phyloP scores from a whole-genome alignment of 2,113 vertebrate genomes.

The Anthoscopus minutus region DNA sequence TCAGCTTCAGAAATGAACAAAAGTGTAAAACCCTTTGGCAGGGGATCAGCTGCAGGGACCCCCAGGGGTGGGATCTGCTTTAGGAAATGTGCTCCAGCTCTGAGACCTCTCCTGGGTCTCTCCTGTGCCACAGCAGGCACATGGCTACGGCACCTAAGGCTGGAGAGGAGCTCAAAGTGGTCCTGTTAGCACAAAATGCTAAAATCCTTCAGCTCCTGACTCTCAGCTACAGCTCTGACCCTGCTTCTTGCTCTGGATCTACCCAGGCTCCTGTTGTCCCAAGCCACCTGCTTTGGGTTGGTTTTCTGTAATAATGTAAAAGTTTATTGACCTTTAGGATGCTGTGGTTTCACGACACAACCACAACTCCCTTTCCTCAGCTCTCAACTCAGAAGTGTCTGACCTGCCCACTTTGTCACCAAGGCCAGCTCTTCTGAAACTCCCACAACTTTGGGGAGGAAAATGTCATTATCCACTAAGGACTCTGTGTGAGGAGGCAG shows the following conservation, averaged over 20 bases:
- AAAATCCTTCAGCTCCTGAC: not conserved
- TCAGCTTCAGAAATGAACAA: constrained; percentile 27
- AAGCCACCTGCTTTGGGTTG: not conserved
- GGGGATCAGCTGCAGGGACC: not conserved
- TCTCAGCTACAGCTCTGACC: not conserved
- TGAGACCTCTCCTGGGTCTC: not conserved
- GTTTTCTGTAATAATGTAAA: not conserved
- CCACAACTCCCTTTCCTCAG: not conserved
- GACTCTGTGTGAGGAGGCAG: not conserved
- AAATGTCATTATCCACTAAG: not conserved
- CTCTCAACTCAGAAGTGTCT: not conserved
- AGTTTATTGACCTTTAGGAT: not conserved
- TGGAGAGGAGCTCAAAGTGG: not conserved
- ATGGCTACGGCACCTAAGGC: not conserved
- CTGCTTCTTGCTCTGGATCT: not conserved
- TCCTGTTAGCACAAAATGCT: not conserved
- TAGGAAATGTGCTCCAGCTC: not conserved
- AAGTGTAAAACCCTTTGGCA: not conserved
- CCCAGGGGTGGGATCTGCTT: not conserved
- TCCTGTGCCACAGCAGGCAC: not conserved
- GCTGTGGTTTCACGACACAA: not conserved
- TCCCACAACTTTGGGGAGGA: not conserved
- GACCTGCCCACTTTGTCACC: not conserved
- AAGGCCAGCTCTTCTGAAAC: not conserved
- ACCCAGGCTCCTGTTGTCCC: not conserved